These are phyloP conservation scores for Hyperopisus bebe DNA, from an alignment of 2,113 vertebrate genomes.

Conservation along the genomic window DNA sequence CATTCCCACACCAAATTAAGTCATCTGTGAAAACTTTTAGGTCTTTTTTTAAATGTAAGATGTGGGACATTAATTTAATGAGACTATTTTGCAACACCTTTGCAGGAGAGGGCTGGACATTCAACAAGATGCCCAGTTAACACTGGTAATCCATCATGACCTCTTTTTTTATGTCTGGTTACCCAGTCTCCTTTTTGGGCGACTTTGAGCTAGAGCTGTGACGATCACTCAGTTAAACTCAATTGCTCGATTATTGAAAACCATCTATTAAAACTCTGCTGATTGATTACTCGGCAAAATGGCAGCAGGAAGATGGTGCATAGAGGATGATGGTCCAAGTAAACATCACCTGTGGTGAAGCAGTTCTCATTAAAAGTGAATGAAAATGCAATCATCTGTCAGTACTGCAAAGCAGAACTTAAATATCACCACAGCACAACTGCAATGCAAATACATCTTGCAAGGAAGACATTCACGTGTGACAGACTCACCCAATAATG, in stretches of 20 bases:
- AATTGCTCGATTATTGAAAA: not conserved
- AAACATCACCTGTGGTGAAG: not conserved
- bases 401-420: not conserved
- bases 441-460: not conserved
- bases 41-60: conserved; percentile 45
- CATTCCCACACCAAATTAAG: conserved; percentile 75
- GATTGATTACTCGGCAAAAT: not conserved
- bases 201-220: not conserved
- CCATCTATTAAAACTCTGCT: not conserved
- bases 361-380: not conserved
- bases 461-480: not conserved
- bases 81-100: conserved; percentile 24
- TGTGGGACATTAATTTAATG: conserved; percentile 39
- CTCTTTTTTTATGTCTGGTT: not conserved
- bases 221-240: not conserved
- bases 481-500: not conserved
- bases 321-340: not conserved
- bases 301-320: not conserved
- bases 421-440: not conserved
- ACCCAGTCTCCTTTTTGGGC: not conserved
- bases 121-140: not conserved
- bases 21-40: conserved; percentile 57
- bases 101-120: not conserved
- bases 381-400: not conserved
- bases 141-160: not conserved